Conservation (phyloP, 1,140 invertebrate genomes). For the Saccostrea glomerata region DNA sequence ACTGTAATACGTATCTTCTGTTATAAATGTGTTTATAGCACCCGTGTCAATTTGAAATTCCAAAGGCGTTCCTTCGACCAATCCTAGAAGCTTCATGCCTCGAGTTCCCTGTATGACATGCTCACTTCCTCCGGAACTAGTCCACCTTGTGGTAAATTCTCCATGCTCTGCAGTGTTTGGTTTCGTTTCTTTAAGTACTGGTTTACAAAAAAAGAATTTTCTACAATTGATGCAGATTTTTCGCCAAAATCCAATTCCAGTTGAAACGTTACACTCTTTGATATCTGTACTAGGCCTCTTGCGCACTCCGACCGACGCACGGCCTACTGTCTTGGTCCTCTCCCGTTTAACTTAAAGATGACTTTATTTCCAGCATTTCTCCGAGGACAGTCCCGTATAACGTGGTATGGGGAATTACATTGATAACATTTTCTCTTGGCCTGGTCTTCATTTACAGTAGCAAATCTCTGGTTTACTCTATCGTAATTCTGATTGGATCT, state of each 20-base stretch:
- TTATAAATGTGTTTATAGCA: conserved; percentile 41
- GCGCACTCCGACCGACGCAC: background rate
- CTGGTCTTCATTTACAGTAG: background rate
- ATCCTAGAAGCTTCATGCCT: background rate
- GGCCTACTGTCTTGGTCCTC: conserved; percentile 31
- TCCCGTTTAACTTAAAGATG: background rate
- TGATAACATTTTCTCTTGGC: background rate
- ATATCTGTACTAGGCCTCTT: conserved; percentile 22
- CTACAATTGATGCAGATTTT: background rate
- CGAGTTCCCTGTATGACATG: background rate
- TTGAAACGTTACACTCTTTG: background rate
- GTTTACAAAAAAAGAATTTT: background rate
- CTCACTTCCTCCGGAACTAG: background rate
- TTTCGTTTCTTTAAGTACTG: background rate
- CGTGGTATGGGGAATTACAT: background rate
- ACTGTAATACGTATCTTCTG: conserved; percentile 23
- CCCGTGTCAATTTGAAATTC: conserved; percentile 39
- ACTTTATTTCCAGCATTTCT: conserved; percentile 16
- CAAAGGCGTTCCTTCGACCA: conserved; percentile 33
- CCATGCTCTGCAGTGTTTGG: background rate
- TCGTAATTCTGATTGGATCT: background rate
- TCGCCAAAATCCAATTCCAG: background rate
- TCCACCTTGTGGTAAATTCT: background rate
- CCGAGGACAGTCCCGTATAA: background rate
- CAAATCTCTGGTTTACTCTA: background rate